A percentile compares a stretch with the other conserved stretches of the same genome.
phyloP scores from a whole-genome alignment of 2,888 invertebrate species.

The Scaptomyza reducta region DNA sequence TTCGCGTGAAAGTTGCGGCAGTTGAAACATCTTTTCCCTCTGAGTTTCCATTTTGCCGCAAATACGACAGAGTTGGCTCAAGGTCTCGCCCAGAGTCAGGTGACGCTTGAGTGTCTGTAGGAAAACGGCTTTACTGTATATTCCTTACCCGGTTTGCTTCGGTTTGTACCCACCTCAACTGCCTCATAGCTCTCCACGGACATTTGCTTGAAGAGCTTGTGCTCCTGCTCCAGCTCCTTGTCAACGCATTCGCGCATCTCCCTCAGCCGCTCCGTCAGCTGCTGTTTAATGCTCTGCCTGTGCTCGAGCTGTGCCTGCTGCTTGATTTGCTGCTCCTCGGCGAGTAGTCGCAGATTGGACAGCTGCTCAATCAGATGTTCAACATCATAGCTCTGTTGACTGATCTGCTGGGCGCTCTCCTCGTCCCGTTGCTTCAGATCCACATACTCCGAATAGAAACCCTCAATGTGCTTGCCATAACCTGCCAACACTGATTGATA shows the following conservation, averaged over 20 bases:
- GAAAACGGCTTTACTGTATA: not conserved
- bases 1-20: constrained; percentile 68
- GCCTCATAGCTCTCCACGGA: constrained; percentile 87
- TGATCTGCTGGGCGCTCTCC: constrained; percentile 81
- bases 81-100: constrained; percentile 86
- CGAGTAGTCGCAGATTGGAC: constrained; percentile 84
- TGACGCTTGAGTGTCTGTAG: constrained; percentile 85
- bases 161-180: constrained; percentile 60
- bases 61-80: constrained; percentile 87
- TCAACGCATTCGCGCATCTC: constrained; percentile 86
- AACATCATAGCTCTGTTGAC: constrained; percentile 82
- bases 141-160: not conserved
- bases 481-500: constrained; percentile 83
- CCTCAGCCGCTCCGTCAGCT: constrained; percentile 85
- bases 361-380: constrained; percentile 81
- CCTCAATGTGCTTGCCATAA: constrained; percentile 84
- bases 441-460: constrained; percentile 84
- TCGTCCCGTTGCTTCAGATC: constrained; percentile 84
- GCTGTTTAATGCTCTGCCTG: constrained; percentile 85
- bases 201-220: constrained; percentile 86
- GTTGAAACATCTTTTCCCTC: constrained; percentile 85
- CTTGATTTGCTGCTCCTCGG: constrained; percentile 84
- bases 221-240: constrained; percentile 85
- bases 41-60: constrained; percentile 89
- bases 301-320: constrained; percentile 85